A percentile compares a stretch with the other conserved stretches of the same genome.
Evolutionary conservation across 2,113 vertebrate genomes (phyloP).

Genomic region (Fukomys damarensis): DNA sequence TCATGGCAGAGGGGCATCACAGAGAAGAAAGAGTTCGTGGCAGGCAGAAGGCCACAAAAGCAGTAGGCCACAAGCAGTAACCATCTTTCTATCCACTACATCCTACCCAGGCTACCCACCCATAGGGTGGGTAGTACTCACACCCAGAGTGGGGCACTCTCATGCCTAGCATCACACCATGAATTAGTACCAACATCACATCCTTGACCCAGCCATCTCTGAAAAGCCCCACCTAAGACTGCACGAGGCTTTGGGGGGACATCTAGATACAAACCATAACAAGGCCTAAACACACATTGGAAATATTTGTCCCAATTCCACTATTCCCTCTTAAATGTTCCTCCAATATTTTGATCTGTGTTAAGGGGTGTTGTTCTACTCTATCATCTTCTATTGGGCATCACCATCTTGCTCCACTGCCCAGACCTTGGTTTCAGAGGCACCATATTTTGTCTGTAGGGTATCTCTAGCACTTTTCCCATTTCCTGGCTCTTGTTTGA

Average conservation of each 20-base stretch:
- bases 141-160: not conserved
- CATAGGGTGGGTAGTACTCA: not conserved
- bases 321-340: not conserved
- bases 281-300: not conserved
- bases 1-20: not conserved
- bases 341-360: not conserved
- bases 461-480: too few species aligned
- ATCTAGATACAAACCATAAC: not conserved
- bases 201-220: not conserved
- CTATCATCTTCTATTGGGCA: not conserved
- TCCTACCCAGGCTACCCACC: not conserved
- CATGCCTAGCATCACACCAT: not conserved
- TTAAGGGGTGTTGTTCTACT: not conserved
- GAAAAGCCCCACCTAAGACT: not conserved
- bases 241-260: not conserved
- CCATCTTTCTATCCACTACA: not conserved
- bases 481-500: not conserved
- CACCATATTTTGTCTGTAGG: not conserved
- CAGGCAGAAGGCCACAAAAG: not conserved
- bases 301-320: not conserved
- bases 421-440: fast-evolving
- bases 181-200: not conserved
- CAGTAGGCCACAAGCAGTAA: not conserved
- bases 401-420: not conserved
- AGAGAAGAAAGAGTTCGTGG: not conserved